Evolutionary conservation across 2,888 invertebrate genomes (phyloP), one percentile per base, ranked within the genome.

Genomic region (Coenonympha arcania): DNA sequence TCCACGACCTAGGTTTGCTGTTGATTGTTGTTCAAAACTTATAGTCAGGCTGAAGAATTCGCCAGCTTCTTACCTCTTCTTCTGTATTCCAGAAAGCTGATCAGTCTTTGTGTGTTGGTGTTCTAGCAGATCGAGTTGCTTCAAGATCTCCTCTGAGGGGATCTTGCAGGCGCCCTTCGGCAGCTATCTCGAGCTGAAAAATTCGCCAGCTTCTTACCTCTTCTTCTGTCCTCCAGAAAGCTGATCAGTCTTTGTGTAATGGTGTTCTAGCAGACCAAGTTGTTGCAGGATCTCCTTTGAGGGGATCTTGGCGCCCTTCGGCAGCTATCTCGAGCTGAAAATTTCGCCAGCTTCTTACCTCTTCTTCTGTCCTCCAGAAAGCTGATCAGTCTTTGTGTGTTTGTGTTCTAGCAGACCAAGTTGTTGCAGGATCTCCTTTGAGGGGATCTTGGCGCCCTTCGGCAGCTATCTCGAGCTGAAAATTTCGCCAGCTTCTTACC

Each of bases 321-420:
- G 87, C n/a, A 93, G 79, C 70, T 95, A n/a, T n/a, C n/a, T n/a
- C n/a, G n/a, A n/a, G n/a, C n/a, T n/a, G n/a, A n/a, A n/a, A n/a
- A n/a, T n/a, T n/a, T n/a, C n/a, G n/a, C n/a, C n/a, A n/a, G n/a
- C n/a, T n/a, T n/a, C n/a, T 50, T 48, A 86, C 87, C 88, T 76
- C 72, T 94, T 95, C 56, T 92, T 89, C 76, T 95, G 94, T 1
- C 95, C 95, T 18, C 95, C 95, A 13, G 94, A 94, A 11, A 89
- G 65, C 56, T 74, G 76, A 61, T 88, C 89, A 1, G 91, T 90
- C 58, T 88, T 82, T 0, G 92, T 92, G 60, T 90, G 75, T 65
- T 88, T 87, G 61, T 91, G 89, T 56, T 91, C 90, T 41, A 85
- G 71, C 19, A 93, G 75, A 1, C 92, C 90, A 52, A 92, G 72